Conservation (phyloP, 1,140 invertebrate species). For the Drosophila pallidifrons region DNA sequence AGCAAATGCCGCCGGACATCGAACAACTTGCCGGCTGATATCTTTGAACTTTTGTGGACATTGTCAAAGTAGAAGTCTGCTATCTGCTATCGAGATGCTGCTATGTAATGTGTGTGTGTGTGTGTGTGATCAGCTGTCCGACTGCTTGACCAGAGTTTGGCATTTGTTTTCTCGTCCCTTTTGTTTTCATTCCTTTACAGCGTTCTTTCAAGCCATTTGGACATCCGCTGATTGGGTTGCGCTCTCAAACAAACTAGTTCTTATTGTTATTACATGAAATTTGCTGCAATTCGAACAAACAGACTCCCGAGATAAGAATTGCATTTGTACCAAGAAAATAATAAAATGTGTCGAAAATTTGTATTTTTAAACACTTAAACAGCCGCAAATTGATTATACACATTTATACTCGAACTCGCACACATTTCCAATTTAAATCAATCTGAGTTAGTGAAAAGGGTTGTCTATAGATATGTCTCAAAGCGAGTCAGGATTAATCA, state of each 20-base stretch:
- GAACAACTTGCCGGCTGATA: not conserved
- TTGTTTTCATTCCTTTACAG: not conserved
- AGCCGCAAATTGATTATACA: too few species aligned
- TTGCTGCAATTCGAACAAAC: too few species aligned
- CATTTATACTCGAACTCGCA: too few species aligned
- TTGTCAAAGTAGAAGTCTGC: not conserved
- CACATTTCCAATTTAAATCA: too few species aligned
- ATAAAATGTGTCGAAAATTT: too few species aligned
- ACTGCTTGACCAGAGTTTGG: constrained; percentile 37
- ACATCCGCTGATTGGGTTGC: constrained; percentile 29
- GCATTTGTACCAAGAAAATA: too few species aligned
- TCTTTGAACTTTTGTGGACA: not conserved
- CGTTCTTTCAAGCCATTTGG: constrained; percentile 18
- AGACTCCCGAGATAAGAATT: too few species aligned
- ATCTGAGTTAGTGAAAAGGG: not conserved
- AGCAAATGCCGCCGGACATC: not conserved
- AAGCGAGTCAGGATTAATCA: not conserved
- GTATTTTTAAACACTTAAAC: too few species aligned
- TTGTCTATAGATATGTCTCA: not conserved
- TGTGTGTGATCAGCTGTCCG: not conserved
- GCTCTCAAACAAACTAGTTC: constrained; percentile 27
- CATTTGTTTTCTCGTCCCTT: constrained; percentile 40
- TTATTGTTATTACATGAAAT: not conserved
- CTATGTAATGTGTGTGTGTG: constrained; percentile 15
- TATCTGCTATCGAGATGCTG: constrained; percentile 17